Evolutionary conservation across 2,888 invertebrate species (phyloP), one percentile per base, ranked within the genome.

Genomic region (Podabrus alpinus): DNA sequence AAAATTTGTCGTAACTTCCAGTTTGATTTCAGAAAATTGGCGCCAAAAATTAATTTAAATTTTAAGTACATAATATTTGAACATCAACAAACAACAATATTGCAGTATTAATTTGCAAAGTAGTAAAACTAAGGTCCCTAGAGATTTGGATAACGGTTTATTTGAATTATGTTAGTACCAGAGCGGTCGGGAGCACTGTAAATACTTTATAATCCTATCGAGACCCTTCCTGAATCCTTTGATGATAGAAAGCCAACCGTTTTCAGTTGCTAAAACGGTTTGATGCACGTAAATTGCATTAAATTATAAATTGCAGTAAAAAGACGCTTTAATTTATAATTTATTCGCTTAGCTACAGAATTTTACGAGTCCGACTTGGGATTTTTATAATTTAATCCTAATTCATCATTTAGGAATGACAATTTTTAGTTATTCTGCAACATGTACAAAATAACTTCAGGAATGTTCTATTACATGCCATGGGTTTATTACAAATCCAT

Each of bases 151-250:
- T 71, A 71, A 73, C 77, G 71, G 73, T 75, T 71, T 75, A 72
- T 75, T 77, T 77, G 75, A 75, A 77, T 77, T 77, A 77, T 77
- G 72, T 72, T 72, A 71, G 73, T 69, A 69, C 66, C 45, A 60
- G 73, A 72, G 73, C 68, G 75, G 72, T 69, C 72, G 64, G 45
- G 73, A 69, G 75, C 73, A 71, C 75, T 71, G 75, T 77, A 74
- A 77, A 77, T 77, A 75, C 77, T 77, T 77, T 77, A 77, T 77
- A 75, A 77, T 77, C 77, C 77, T 75, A 75, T 75, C 69, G 77
- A 75, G 73, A 69, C 75, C 73, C 71, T 74, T 69, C 66, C 76
- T 66, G 73, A 75, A 75, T 69, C 77, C 77, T 77, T 75, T 77
- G 74, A 77, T 77, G 75, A 73, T 74, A 73, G 74, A 77, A 75